Percentiles rank a stretch among this genome's conserved stretches.
phyloP scores from a whole-genome alignment of 1,140 invertebrate genomes.

The Tribolium madens region DNA sequence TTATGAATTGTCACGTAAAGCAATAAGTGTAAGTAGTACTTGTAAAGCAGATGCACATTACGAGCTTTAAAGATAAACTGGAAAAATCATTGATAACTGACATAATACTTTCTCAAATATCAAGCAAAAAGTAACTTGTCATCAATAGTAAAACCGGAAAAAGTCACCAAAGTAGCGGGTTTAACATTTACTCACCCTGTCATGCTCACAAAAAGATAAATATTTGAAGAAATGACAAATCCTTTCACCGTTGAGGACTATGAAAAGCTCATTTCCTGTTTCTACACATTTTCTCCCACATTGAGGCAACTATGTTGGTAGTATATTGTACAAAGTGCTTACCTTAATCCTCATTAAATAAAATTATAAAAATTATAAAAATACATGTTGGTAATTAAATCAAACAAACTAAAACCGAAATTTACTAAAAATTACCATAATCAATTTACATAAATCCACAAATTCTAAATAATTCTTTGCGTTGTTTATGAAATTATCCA shows the following conservation, averaged over 20 bases:
- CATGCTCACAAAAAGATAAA: slow-evolving; percentile 6
- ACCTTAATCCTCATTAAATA: too few species aligned
- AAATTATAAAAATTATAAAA: too few species aligned
- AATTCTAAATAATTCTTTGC: background rate
- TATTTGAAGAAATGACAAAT: background rate
- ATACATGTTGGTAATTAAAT: too few species aligned
- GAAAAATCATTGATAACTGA: slow-evolving; percentile 4
- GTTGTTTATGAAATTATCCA: background rate
- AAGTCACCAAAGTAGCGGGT: background rate
- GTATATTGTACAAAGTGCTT: too few species aligned
- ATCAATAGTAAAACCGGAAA: slow-evolving; percentile 9
- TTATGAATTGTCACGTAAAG: slow-evolving; percentile 53
- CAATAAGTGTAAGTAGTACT: slow-evolving; percentile 7
- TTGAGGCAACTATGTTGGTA: background rate
- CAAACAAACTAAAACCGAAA: too few species aligned
- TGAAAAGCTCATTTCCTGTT: slow-evolving; percentile 29
- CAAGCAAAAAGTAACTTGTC: slow-evolving; percentile 7
- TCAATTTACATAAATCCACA: too few species aligned
- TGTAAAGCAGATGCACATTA: slow-evolving; percentile 40
- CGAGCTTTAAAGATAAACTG: slow-evolving; percentile 12
- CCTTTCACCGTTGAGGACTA: background rate
- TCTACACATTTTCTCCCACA: background rate
- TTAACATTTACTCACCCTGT: slow-evolving; percentile 10
- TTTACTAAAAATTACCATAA: too few species aligned
- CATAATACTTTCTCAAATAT: background rate